phyloP scores from a whole-genome alignment of 2,797 vertebrate species.

The Columba guinea region DNA sequence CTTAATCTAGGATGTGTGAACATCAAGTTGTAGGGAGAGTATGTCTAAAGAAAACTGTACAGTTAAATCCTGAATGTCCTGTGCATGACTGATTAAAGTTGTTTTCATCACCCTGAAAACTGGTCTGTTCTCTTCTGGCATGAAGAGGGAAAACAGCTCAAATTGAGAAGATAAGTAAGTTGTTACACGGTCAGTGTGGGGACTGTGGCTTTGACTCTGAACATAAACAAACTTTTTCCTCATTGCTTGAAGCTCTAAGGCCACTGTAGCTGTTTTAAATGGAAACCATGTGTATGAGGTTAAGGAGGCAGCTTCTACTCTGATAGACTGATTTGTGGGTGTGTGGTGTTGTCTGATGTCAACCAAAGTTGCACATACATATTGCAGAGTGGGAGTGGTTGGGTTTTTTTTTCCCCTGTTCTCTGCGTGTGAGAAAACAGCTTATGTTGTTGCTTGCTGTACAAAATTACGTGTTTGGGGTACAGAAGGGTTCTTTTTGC shows the following conservation, averaged over 20 bases:
- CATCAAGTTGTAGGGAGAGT: accelerated
- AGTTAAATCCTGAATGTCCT: neutral
- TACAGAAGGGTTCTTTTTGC: neutral
- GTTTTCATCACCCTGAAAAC: constrained; percentile 31
- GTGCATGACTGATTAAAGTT: neutral
- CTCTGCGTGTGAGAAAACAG: neutral
- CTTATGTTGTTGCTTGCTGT: neutral
- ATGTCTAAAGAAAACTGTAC: neutral
- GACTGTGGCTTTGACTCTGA: constrained; percentile 25
- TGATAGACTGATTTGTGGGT: neutral
- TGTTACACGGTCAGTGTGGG: accelerated
- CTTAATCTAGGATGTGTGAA: neutral
- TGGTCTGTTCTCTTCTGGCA: neutral
- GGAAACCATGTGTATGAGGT: neutral
- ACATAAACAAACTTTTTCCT: neutral
- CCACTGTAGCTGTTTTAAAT: neutral
- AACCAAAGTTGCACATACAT: neutral
- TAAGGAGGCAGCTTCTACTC: neutral
- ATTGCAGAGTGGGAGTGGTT: neutral
- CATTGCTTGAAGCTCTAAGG: neutral
- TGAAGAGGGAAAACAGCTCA: neutral
- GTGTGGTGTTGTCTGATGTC: neutral
- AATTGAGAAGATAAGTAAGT: constrained; percentile 13
- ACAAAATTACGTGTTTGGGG: neutral
- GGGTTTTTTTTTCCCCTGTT: neutral